phyloP scores from a whole-genome alignment of 2,888 invertebrate genomes.

The Sinotaia quadrata region DNA sequence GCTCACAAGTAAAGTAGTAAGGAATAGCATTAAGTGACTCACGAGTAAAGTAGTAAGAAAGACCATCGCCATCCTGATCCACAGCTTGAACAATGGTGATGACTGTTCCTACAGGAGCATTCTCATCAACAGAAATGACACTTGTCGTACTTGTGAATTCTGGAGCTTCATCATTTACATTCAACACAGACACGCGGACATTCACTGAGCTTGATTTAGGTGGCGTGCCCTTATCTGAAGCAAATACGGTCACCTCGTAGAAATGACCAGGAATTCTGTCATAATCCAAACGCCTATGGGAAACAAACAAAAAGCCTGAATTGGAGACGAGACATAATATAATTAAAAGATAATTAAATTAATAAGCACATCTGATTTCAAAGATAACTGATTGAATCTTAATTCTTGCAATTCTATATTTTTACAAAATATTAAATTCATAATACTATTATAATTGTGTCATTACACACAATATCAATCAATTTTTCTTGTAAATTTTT shows the following conservation, averaged over 20 bases:
- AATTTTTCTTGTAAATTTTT: too few species aligned
- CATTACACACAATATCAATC: too few species aligned
- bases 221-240: slow-evolving; percentile 95
- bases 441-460: too few species aligned
- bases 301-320: slow-evolving; percentile 9
- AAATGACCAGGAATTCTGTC: slow-evolving; percentile 75
- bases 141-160: slow-evolving; percentile 51
- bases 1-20: not conserved
- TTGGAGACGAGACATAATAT: not conserved
- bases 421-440: too few species aligned
- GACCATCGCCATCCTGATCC: slow-evolving; percentile 97
- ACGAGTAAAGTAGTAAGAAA: slow-evolving; percentile 82
- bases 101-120: slow-evolving; percentile 80
- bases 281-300: slow-evolving; percentile 65
- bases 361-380: too few species aligned
- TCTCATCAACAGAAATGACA: slow-evolving; percentile 55
- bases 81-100: slow-evolving; percentile 97
- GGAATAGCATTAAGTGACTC: slow-evolving; percentile 18
- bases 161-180: slow-evolving; percentile 97
- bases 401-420: too few species aligned
- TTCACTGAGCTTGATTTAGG: slow-evolving; percentile 93
- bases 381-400: too few species aligned
- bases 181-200: slow-evolving; percentile 95
- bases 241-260: slow-evolving; percentile 90
- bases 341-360: too few species aligned